These are phyloP conservation scores for Rhizomys pruinosus DNA, from an alignment of 2,113 vertebrate species.

Conservation along the genomic window DNA sequence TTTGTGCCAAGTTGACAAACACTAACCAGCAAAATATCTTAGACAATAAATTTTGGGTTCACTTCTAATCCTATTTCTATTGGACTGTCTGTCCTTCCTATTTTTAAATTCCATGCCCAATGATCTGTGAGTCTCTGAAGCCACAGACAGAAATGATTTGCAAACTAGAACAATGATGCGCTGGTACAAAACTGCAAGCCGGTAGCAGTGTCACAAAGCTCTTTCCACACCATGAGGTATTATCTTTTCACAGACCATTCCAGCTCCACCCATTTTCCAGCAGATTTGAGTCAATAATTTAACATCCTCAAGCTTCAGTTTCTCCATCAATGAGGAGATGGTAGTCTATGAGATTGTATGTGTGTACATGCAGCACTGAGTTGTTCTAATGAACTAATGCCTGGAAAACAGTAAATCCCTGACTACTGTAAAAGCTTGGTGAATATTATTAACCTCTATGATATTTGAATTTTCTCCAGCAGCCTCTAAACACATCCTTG, in stretches of 20 bases:
- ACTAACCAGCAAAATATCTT: too few relatives aligned
- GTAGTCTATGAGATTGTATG: not conserved
- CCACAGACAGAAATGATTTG: not conserved
- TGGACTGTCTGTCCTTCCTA: not conserved
- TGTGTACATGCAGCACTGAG: too few relatives aligned
- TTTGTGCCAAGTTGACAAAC: too few relatives aligned
- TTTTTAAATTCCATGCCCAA: not conserved
- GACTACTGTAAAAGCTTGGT: not conserved
- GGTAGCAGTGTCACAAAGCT: not conserved
- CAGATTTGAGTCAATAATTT: not conserved
- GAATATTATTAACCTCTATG: too few relatives aligned
- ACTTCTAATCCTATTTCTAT: not conserved
- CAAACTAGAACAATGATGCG: not conserved
- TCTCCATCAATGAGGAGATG: not conserved
- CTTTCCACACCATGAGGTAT: not conserved
- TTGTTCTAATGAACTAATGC: not conserved
- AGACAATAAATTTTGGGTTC: not conserved
- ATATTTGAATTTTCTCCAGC: not conserved
- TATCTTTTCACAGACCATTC: not conserved
- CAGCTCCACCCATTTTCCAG: not conserved
- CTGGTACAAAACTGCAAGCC: not conserved
- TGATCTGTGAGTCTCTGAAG: not conserved
- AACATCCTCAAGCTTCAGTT: not conserved
- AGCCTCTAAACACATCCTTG: not conserved
- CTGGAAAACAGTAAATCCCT: not conserved